These are phyloP conservation scores for Chrysogorgia sp. DNA, from an alignment of 92 coral and sea anemone genomes.

Conservation along the genomic window DNA sequence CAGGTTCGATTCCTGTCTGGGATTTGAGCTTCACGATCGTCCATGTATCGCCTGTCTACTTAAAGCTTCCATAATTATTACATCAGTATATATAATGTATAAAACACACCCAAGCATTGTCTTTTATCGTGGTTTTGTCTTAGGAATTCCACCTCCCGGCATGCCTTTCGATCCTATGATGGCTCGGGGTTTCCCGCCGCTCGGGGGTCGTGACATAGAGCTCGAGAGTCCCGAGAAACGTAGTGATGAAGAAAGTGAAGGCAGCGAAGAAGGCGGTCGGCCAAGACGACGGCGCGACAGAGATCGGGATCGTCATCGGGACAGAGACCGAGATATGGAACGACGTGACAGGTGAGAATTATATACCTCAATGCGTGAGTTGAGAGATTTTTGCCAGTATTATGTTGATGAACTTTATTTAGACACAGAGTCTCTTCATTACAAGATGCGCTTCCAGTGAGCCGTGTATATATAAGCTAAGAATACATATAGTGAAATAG, in stretches of 20 bases:
- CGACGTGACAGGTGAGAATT: conserved; percentile 15
- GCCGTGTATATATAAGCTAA: too few species aligned
- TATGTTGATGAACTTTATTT: too few species aligned
- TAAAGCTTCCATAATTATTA: too few species aligned
- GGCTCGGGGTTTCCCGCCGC: conserved; percentile 45
- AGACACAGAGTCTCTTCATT: too few species aligned
- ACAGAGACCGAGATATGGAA: conserved; percentile 71
- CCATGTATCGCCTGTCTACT: too few species aligned
- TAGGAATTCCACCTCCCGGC: conserved; percentile 32
- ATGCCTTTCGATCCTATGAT: conserved; percentile 47
- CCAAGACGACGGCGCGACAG: conserved; percentile 87
- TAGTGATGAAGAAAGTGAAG: conserved; percentile 94
- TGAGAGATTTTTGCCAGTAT: neutral
- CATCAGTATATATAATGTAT: too few species aligned
- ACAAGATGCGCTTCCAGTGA: too few species aligned
- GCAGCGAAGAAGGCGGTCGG: conserved; percentile 94
- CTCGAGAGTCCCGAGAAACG: conserved; percentile 33
- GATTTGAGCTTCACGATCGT: too few species aligned
- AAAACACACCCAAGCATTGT: too few species aligned
- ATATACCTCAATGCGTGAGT: neutral
- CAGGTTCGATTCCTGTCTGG: too few species aligned
- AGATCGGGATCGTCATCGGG: conserved; percentile 80
- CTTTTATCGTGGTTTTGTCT: too few species aligned
- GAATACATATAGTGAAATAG: too few species aligned
- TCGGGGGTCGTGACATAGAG: conserved; percentile 9